A percentile compares a stretch with the other conserved stretches of the same genome.
phyloP scores from a whole-genome alignment of 2,888 invertebrate species.

The Anoplius nigerrimus region DNA sequence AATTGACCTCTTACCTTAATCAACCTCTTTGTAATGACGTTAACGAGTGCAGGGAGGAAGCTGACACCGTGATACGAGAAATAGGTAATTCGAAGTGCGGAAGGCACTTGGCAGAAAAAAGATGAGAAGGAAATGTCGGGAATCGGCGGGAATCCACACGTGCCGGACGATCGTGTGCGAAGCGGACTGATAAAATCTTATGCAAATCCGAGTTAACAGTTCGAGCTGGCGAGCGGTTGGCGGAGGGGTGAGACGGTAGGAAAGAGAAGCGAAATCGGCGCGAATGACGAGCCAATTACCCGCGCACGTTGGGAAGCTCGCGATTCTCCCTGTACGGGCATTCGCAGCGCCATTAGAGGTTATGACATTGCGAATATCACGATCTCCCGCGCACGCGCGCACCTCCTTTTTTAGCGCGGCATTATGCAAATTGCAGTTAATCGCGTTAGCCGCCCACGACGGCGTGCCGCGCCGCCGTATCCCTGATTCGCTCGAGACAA shows the following conservation, averaged over 20 bases:
- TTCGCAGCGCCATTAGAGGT: constrained; percentile 25
- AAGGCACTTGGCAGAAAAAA: too few species aligned
- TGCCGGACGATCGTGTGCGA: constrained; percentile 28
- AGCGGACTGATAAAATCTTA: constrained; percentile 22
- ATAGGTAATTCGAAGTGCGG: too few species aligned
- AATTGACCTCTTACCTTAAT: too few species aligned
- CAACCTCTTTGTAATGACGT: too few species aligned
- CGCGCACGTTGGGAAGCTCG: constrained; percentile 2
- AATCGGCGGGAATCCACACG: too few species aligned
- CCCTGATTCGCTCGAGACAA: background rate
- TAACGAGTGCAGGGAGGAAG: too few species aligned
- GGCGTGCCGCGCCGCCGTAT: background rate
- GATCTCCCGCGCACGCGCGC: constrained; percentile 12
- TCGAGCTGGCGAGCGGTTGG: constrained; percentile 12
- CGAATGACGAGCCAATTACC: constrained; percentile 22
- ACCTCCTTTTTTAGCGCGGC: constrained; percentile 4
- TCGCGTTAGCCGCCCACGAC: constrained; percentile 2
- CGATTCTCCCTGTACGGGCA: constrained; percentile 15
- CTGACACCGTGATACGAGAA: too few species aligned
- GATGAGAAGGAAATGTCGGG: too few species aligned
- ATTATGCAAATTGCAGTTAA: constrained; percentile 45
- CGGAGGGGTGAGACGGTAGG: too few species aligned
- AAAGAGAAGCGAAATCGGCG: constrained; percentile 12
- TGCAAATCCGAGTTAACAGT: constrained; percentile 30
- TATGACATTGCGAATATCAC: constrained; percentile 18